Base-by-base conservation (phyloP, 2,113 vertebrate genomes). In the Hemibagrus wyckioides region DNA sequence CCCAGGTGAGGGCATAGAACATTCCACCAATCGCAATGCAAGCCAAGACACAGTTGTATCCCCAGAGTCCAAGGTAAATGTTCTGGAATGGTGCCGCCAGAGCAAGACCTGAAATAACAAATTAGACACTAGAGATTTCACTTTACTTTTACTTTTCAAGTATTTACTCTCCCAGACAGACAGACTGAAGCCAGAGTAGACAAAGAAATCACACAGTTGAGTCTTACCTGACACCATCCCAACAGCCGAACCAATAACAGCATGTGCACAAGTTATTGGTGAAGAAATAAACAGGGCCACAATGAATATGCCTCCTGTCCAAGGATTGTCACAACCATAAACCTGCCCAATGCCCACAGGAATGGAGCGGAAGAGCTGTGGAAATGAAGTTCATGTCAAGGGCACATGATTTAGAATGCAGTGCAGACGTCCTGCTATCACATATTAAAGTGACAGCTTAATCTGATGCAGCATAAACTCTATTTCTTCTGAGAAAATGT, bases 1-100 rank as follows among this genome's bases (percentile, higher is more conserved):
- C 97, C 98, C 98, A 99, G 71, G 97, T 99, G 84, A 99, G 96
- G 1, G 96, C 97, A 0, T 98, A 97, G 94, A 99, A 99, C 96
- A 98, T 96, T 81, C 98, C 98, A 23, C 98, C 98, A 0, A 99
- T 93, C 0, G 98, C 97, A 0, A 95, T 86, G 54, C 98, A 99
- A 0, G 97, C 96, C 44, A 99, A 93, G 84, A 95, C 98, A 15
- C 96, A 97, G 94, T 99, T 99, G 93, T 99, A 99, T 73, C 97
- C 97, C 96, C 97, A 99, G 75, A 99, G 92, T 6, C 98, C 98
- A 0, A 93, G 88, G 91, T 99, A 98, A 92, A 99, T 97, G 0
- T 92, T 95, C 77, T 93, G 82, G 11, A 99, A 98, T 0, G 98
- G 97, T 0, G 97, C 96, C 0, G 97, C 96, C 83, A 99, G 92